Conservation (phyloP, 2,113 vertebrate species). For the Ochotona curzoniae region DNA sequence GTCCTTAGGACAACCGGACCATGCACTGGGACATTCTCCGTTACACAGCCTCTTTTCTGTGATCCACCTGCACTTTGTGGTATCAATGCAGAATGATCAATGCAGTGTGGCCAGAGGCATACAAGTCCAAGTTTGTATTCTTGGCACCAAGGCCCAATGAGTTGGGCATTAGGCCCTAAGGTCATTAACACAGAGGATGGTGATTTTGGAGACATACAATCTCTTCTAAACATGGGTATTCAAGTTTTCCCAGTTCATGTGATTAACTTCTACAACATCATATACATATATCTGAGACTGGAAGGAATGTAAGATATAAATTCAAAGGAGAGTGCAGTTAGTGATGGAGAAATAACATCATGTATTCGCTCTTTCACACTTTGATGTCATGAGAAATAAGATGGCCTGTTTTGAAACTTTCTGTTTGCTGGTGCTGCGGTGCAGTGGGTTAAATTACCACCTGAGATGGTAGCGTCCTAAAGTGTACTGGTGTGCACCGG, state of each 20-base stretch:
- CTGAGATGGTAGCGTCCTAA: no score
- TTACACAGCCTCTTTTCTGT: not conserved
- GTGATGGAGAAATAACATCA: not conserved
- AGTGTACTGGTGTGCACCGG: no score
- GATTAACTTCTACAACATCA: not conserved
- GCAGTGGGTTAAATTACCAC: no score
- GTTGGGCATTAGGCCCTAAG: not conserved
- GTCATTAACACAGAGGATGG: not conserved
- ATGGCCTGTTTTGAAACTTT: not conserved
- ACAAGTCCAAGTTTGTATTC: not conserved
- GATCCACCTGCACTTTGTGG: not conserved
- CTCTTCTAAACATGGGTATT: not conserved
- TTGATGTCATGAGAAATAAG: not conserved
- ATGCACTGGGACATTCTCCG: no score
- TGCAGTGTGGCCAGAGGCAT: not conserved
- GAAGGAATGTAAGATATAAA: not conserved
- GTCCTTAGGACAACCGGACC: no score
- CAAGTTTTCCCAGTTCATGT: not conserved
- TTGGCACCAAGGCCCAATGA: not conserved
- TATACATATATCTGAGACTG: not conserved
- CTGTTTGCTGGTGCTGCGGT: no score
- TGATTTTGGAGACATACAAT: not conserved
- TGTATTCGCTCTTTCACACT: not conserved
- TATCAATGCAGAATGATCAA: not conserved
- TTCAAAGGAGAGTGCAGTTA: not conserved